A percentile compares a stretch with the other conserved stretches of the same genome.
phyloP scores from a whole-genome alignment of 2,888 invertebrate genomes.

The Pyrocoelia pectoralis region DNA sequence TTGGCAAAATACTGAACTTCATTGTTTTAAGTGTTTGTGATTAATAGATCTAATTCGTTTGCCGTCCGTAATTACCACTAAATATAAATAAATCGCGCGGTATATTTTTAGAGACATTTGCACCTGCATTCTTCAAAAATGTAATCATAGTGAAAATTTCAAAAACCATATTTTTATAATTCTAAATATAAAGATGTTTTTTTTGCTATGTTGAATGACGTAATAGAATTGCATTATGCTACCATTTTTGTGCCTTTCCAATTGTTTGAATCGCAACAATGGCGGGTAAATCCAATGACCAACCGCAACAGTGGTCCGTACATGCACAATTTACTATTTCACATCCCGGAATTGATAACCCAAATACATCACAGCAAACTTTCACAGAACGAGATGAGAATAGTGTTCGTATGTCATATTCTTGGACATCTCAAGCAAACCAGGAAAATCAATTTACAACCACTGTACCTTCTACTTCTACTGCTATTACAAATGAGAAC shows the following conservation, averaged over 20 bases:
- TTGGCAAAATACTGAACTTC: too few species aligned
- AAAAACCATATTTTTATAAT: conserved; percentile 32
- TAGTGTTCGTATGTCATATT: conserved; percentile 64
- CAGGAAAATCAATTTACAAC: conserved; percentile 26
- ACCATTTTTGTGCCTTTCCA: not conserved
- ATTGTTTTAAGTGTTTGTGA: too few species aligned
- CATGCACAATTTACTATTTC: conserved; percentile 73
- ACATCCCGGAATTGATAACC: conserved; percentile 59
- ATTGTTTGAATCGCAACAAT: conserved; percentile 16
- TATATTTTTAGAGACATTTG: conserved; percentile 23
- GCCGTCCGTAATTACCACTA: not conserved
- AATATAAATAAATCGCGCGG: conserved; percentile 3
- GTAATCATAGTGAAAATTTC: conserved; percentile 22
- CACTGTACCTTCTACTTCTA: conserved; percentile 27
- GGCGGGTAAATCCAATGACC: conserved; percentile 34
- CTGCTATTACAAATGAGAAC: conserved; percentile 26
- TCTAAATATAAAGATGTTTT: conserved; percentile 35
- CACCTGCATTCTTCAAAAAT: conserved; percentile 33
- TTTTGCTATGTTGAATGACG: conserved; percentile 30
- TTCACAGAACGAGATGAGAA: conserved; percentile 59
- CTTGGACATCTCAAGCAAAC: conserved; percentile 58
- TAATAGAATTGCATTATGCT: conserved; percentile 9
- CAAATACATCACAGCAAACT: conserved; percentile 55
- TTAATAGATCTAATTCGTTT: not conserved
- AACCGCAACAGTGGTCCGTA: conserved; percentile 70